These are phyloP conservation scores for Bostrychus sinensis DNA, from an alignment of 2,113 vertebrate genomes.

Conservation along the genomic window DNA sequence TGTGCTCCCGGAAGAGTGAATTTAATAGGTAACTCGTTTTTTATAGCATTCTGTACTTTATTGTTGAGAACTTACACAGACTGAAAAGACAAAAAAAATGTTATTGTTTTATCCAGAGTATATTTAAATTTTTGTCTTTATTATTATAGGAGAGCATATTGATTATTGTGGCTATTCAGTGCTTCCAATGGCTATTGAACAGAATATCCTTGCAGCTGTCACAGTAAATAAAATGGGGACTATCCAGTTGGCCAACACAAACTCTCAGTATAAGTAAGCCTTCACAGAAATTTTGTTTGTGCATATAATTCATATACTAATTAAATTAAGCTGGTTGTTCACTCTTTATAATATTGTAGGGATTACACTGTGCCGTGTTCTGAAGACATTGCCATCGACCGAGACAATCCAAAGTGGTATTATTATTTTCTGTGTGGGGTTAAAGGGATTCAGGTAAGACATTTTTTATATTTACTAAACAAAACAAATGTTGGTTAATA, in stretches of 20 bases:
- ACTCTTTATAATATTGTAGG: slow-evolving; percentile 71
- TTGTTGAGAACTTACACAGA: too few species aligned
- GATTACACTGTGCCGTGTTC: slow-evolving; percentile 82
- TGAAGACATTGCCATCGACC: slow-evolving; percentile 86
- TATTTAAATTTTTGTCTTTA: background rate
- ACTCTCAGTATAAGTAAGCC: slow-evolving; percentile 87
- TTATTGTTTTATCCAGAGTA: background rate
- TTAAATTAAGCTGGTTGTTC: background rate
- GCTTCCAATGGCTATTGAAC: slow-evolving; percentile 97
- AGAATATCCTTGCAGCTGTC: slow-evolving; percentile 91
- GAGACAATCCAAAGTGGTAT: slow-evolving; percentile 90
- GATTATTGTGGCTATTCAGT: slow-evolving; percentile 98
- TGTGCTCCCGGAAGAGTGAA: slow-evolving; percentile 96
- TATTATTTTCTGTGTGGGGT: slow-evolving; percentile 98
- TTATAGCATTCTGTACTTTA: background rate
- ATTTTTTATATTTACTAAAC: background rate
- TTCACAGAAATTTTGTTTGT: background rate
- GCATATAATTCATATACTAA: background rate
- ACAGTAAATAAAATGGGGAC: slow-evolving; percentile 80
- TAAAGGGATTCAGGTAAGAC: slow-evolving; percentile 93
- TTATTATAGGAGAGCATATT: slow-evolving; percentile 90
- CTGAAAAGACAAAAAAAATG: too few species aligned
- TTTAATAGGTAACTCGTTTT: slow-evolving; percentile 89
- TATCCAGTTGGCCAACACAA: slow-evolving; percentile 87
- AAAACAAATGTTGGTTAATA: background rate